A percentile compares a stretch with the other conserved stretches of the same genome.
phyloP scores from a whole-genome alignment of 2,888 invertebrate species.

The Apodemia mormo region DNA sequence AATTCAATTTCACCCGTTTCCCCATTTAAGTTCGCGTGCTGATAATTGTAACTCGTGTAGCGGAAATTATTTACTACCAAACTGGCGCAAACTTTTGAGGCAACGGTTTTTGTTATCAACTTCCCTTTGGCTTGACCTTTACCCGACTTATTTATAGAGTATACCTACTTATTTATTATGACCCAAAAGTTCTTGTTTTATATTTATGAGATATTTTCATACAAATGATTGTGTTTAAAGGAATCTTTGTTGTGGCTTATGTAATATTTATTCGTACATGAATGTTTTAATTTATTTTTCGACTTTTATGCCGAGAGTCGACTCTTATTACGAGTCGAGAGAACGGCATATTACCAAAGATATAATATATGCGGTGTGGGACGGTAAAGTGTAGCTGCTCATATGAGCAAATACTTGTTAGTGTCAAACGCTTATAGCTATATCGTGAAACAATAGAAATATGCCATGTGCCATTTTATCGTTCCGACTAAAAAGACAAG shows the following conservation, averaged over 20 bases:
- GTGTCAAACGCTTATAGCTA: too few relatives aligned
- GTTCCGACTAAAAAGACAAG: too few relatives aligned
- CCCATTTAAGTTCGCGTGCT: constrained; percentile 50
- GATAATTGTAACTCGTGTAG: constrained; percentile 48
- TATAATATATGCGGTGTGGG: too few relatives aligned
- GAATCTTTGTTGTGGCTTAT: background rate
- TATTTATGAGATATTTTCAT: background rate
- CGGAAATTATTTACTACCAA: constrained; percentile 43
- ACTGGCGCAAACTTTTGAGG: constrained; percentile 40
- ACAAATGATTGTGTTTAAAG: background rate
- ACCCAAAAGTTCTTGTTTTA: background rate
- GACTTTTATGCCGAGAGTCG: too few relatives aligned
- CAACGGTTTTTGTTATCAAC: constrained; percentile 13
- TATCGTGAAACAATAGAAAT: too few relatives aligned
- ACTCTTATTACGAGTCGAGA: too few relatives aligned
- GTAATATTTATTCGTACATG: too few relatives aligned
- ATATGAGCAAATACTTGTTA: too few relatives aligned
- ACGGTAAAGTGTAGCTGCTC: too few relatives aligned
- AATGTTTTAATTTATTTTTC: too few relatives aligned
- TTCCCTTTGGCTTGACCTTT: background rate
- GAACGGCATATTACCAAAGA: too few relatives aligned
- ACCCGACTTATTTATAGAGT: background rate
- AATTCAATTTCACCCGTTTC: constrained; percentile 60
- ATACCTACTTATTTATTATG: background rate
- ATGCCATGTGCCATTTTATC: too few relatives aligned